These are phyloP conservation scores for Barypeithes pellucidus DNA, from an alignment of 2,888 invertebrate genomes.

Conservation along the genomic window DNA sequence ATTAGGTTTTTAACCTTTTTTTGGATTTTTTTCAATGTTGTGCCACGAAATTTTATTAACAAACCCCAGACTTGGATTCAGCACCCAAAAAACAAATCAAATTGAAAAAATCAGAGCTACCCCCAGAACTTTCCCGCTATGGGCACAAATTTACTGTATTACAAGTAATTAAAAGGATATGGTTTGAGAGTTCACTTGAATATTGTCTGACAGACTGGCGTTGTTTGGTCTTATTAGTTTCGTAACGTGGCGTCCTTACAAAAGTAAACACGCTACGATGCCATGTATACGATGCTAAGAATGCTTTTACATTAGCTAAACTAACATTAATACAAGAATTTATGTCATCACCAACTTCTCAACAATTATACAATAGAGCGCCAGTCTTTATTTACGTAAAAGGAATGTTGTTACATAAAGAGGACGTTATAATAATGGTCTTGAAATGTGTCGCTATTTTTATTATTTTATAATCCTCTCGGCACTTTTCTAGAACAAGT, in stretches of 20 bases:
- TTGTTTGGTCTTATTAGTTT: conserved; percentile 15
- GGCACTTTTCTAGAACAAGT: too few relatives aligned
- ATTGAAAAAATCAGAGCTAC: too few relatives aligned
- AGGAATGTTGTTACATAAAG: background rate
- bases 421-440: too few relatives aligned
- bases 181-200: background rate
- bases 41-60: too few relatives aligned
- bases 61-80: too few relatives aligned
- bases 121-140: too few relatives aligned
- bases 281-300: conserved; percentile 2
- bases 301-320: conserved; percentile 11
- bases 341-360: background rate
- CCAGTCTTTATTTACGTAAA: background rate
- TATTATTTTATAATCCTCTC: too few relatives aligned
- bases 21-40: too few relatives aligned
- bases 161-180: background rate
- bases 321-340: background rate
- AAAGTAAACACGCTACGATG: conserved; percentile 14
- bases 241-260: conserved; percentile 11
- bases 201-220: conserved; percentile 10
- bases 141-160: too few relatives aligned
- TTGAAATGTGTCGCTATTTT: too few relatives aligned
- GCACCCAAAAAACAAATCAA: too few relatives aligned
- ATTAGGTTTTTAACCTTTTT: too few relatives aligned
- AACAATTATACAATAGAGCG: background rate